Conservation (phyloP, 2,888 invertebrate species). For the Anodontia alba region DNA sequence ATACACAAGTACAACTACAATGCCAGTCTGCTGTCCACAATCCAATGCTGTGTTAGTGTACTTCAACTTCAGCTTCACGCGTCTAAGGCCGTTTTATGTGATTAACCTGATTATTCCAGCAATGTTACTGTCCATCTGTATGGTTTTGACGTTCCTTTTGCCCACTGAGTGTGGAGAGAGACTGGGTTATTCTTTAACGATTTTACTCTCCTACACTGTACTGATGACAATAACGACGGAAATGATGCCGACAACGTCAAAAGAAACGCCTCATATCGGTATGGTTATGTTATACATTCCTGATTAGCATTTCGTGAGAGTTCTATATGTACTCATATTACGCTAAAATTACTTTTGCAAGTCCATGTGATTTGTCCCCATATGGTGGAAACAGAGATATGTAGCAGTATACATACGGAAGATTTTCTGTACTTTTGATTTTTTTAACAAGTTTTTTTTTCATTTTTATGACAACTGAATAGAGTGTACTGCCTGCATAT, state of each 20-base stretch:
- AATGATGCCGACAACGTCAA: slow-evolving; percentile 4
- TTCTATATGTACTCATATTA: no score
- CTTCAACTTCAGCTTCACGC: background rate
- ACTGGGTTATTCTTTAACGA: background rate
- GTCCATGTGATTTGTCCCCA: no score
- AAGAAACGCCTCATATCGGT: background rate
- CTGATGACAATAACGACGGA: background rate
- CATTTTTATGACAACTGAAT: no score
- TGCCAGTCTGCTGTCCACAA: background rate
- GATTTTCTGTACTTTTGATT: no score
- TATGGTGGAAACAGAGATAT: no score
- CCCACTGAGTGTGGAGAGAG: background rate
- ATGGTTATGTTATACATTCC: no score
- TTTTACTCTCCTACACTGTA: background rate
- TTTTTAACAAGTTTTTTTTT: no score
- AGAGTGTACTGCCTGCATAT: no score
- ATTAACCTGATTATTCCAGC: slow-evolving; percentile 1
- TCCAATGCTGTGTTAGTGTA: background rate
- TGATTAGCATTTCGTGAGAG: no score
- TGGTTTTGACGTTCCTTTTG: background rate
- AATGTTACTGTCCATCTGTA: background rate
- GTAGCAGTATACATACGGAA: no score
- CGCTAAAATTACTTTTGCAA: no score
- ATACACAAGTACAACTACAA: background rate
- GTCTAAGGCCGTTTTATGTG: background rate